A percentile compares a stretch with the other conserved stretches of the same genome.
Evolutionary conservation across 1,140 invertebrate species (phyloP).

Genomic region (Papilio glaucus): DNA sequence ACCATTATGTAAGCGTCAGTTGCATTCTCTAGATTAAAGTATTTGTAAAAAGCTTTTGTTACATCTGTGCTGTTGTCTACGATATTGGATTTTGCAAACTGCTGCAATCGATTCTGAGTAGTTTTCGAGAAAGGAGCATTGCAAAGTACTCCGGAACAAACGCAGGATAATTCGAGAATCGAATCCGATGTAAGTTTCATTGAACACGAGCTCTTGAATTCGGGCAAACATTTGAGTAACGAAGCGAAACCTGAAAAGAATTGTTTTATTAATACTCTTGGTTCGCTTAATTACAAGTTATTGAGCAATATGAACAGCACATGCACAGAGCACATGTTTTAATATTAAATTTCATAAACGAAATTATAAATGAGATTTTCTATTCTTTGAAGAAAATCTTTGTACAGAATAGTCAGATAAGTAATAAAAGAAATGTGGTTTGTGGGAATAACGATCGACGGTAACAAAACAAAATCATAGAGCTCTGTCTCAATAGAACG

Average conservation of each 20-base stretch:
- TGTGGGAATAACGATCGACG: too few relatives aligned
- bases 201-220: constrained; percentile 53
- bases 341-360: too few relatives aligned
- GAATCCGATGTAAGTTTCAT: constrained; percentile 50
- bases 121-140: constrained; percentile 60
- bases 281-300: background rate
- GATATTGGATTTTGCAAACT: constrained; percentile 53
- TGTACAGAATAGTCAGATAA: too few relatives aligned
- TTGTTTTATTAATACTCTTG: background rate
- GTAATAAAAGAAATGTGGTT: too few relatives aligned
- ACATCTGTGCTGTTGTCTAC: constrained; percentile 49
- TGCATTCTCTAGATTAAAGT: constrained; percentile 54
- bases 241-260: constrained; percentile 63
- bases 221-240: constrained; percentile 55
- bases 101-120: constrained; percentile 58
- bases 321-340: too few relatives aligned
- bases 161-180: constrained; percentile 59
- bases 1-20: constrained; percentile 48
- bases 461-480: too few relatives aligned
- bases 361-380: too few relatives aligned
- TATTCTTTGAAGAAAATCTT: too few relatives aligned
- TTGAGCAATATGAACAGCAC: too few relatives aligned
- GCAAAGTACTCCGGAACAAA: constrained; percentile 62
- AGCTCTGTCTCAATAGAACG: too few relatives aligned
- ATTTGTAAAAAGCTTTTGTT: constrained; percentile 61